Evolutionary conservation across 2,113 vertebrate species (phyloP).

Genomic region (Sturnira hondurensis): DNA sequence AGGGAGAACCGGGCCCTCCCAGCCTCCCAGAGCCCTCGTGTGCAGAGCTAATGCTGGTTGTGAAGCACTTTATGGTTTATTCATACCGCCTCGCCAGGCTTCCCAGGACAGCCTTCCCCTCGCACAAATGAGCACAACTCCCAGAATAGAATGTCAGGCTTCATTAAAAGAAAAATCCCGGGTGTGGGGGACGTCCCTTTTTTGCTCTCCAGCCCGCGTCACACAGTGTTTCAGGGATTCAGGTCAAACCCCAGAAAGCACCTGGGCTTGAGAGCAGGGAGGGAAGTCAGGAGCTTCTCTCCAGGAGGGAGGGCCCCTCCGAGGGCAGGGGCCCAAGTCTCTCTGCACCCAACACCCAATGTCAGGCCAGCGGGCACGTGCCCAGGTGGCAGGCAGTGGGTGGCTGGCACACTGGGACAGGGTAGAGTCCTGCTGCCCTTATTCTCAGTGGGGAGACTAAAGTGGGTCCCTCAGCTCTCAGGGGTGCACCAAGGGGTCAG

Average conservation of each 20-base stretch:
- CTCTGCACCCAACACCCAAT: background rate
- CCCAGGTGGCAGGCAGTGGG: background rate
- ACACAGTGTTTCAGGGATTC: conserved; percentile 21
- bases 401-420: background rate
- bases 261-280: background rate
- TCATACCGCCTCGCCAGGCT: conserved; percentile 51
- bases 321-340: background rate
- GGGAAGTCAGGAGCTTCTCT: background rate
- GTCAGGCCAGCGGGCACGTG: background rate
- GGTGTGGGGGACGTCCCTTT: conserved; percentile 37
- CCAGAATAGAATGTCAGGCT: conserved; percentile 64
- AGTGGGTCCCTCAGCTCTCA: background rate
- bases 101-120: conserved; percentile 60
- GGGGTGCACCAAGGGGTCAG: background rate
- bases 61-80: conserved; percentile 69
- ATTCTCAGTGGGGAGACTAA: background rate
- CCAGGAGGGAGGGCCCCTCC: background rate
- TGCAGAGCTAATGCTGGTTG: conserved; percentile 33
- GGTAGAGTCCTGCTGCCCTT: background rate
- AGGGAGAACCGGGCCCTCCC: background rate
- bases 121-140: conserved; percentile 40
- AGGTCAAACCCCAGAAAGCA: conserved; percentile 29
- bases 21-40: background rate
- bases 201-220: background rate
- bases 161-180: conserved; percentile 52